Base-by-base conservation (phyloP, 2,113 vertebrate species). In the Arenaria interpres region DNA sequence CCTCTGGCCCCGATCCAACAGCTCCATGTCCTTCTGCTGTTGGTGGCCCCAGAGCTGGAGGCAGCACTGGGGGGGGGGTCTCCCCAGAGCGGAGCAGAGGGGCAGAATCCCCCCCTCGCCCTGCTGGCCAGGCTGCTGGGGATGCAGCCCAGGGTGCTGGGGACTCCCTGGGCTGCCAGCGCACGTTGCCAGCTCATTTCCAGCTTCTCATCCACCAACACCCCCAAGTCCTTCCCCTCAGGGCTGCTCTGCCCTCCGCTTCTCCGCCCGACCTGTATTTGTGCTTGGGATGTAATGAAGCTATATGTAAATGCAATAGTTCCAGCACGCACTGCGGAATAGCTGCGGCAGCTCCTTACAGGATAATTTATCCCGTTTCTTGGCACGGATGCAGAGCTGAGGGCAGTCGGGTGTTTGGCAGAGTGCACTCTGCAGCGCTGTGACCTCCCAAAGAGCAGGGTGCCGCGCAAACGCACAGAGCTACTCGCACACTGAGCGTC, bases 401-500 rank as follows among this genome's bases (percentile, higher is more conserved):
- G 73, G 41, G 79, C 72, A 93, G 64, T 14, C 14, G 7, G 74
- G 21, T 30, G 28, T 83, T 90, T 86, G 81, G 69, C 88, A 93
- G 64, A 17, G 19, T 14, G 21, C 51, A 6, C n/a, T 85, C 56
- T 50, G 84, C 64, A 86, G 67, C 27, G 45, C 46, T 2, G 23
- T 4, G 41, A 86, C 67, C 74, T 86, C 62, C 63, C 37, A 22
- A 62, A 20, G 23, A 30, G 48, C 0, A 37, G 43, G 23, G 9
- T 3, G 0, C 50, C 0, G 0, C 14, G 22, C 30, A 20, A 5
- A 7, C 20, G 5, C 12, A 45, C 48, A 79, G 51, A 72, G 24
- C 69, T 78, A 33, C 39, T 28, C 62, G 7, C 45, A n/a, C 33
- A 57, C 8, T 0, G 0, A 84, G 43, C 39, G 63, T 64, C 48